Evolutionary conservation across 1,140 invertebrate species (phyloP).

Genomic region (Trichonephila clavata): DNA sequence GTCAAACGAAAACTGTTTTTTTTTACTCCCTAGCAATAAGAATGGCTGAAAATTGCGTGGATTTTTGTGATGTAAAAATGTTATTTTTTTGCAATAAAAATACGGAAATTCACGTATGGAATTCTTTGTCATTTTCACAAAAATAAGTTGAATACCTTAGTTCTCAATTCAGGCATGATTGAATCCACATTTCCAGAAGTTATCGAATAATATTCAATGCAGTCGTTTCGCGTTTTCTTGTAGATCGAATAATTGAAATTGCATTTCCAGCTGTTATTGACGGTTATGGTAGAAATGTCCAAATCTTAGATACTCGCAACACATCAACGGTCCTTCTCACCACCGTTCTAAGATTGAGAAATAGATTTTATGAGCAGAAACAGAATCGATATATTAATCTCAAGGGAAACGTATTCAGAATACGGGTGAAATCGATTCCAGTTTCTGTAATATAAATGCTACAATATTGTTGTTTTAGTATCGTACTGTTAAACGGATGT

Average conservation of each 20-base stretch:
- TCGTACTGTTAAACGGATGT: not conserved
- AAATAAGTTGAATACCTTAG: not conserved
- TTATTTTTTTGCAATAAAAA: too few relatives aligned
- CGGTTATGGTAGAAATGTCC: slow-evolving; percentile 38
- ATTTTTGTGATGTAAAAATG: too few relatives aligned
- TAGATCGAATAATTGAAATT: slow-evolving; percentile 51
- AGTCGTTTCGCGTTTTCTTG: not conserved
- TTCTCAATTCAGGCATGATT: not conserved
- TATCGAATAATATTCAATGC: slow-evolving; percentile 10
- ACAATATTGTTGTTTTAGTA: not conserved
- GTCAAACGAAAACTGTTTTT: too few relatives aligned
- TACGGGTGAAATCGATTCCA: slow-evolving; percentile 21
- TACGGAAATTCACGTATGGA: too few relatives aligned
- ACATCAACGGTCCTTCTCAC: slow-evolving; percentile 45
- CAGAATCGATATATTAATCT: slow-evolving; percentile 56
- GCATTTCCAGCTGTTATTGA: slow-evolving; percentile 32
- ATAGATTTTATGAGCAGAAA: slow-evolving; percentile 58
- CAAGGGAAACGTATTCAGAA: slow-evolving; percentile 20
- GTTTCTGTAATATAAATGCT: not conserved
- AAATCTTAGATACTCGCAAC: slow-evolving; percentile 40
- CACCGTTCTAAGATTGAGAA: slow-evolving; percentile 36
- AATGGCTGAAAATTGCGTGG: too few relatives aligned
- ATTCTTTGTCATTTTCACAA: not conserved
- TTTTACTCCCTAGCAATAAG: too few relatives aligned
- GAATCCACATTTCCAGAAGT: not conserved